Percentiles rank a stretch among this genome's conserved stretches.
Conservation (phyloP, 2,888 invertebrate genomes). For the Oxyscelio sp. region DNA sequence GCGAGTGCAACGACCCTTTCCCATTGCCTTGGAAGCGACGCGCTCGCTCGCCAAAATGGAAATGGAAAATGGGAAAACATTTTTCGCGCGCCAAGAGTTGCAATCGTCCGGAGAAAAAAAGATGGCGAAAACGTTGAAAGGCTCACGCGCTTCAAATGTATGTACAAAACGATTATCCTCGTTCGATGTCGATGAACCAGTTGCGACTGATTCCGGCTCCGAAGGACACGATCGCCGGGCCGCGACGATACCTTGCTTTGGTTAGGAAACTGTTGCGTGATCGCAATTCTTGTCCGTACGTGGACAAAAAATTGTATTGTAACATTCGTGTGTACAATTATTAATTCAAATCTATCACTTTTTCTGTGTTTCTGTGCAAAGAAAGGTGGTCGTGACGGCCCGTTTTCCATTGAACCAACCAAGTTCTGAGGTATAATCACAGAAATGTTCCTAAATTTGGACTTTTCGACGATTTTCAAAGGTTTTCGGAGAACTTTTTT, state of each 20-base stretch:
- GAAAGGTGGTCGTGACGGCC: too few relatives aligned
- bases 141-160: slow-evolving; percentile 63
- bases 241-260: slow-evolving; percentile 80
- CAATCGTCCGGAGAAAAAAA: slow-evolving; percentile 30
- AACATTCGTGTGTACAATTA: slow-evolving; percentile 36
- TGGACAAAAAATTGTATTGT: slow-evolving; percentile 57
- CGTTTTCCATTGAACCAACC: too few relatives aligned
- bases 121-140: slow-evolving; percentile 63
- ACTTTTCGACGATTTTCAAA: too few relatives aligned
- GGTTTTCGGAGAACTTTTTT: too few relatives aligned
- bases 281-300: slow-evolving; percentile 65
- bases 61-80: background rate
- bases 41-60: background rate
- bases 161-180: slow-evolving; percentile 84
- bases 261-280: slow-evolving; percentile 76
- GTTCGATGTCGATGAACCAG: slow-evolving; percentile 86
- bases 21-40: too few relatives aligned
- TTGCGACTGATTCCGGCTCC: slow-evolving; percentile 84
- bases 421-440: too few relatives aligned
- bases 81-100: slow-evolving; percentile 10
- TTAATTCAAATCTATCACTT: too few relatives aligned
- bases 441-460: too few relatives aligned
- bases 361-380: too few relatives aligned
- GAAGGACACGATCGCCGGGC: slow-evolving; percentile 86
- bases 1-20: slow-evolving; percentile 38